Evolutionary conservation across 2,797 vertebrate genomes (phyloP), one percentile per base, ranked within the genome.

Genomic region (Sebastes paucispinis): DNA sequence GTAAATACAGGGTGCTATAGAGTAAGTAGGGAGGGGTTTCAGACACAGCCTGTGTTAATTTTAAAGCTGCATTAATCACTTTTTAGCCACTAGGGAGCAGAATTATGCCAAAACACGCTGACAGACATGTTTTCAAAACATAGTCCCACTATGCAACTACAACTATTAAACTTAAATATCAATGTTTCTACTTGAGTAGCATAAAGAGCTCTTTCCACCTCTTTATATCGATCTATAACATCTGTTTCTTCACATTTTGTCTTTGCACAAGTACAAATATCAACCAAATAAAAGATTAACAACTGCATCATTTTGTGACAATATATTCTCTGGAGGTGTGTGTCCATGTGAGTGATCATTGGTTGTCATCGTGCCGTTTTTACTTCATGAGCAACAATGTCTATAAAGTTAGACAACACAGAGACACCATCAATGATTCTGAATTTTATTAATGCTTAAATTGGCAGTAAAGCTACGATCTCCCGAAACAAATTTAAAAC

Each of bases 221-320:
- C 7, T 82, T 73, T 52, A 36, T 69, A 31, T 73, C 1, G 6
- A 29, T 20, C 14, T 62, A 13, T 58, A 25, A 36, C 31, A 43
- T 36, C 22, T 22, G 57, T 64, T 77, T 73, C 43, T 69, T 32
- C 2, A 0, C 4, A 11, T 60, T 43, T 24, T 25, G 60, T 34
- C 12, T 62, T 6, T 79, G 14, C 73, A 20, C 27, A 5, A 59
- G 2, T 72, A 54, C 7, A 66, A 74, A 64, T 52, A 63, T 75
- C 14, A 79, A 74, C 6, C 34, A 72, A 90, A 90, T 87, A 84
- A 88, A 90, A 47, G 4, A 73, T 69, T 24, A 22, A 27, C 2
- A 68, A 29, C 55, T n/a, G 59, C 62, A 73, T 27, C 0, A 6
- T 34, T 8, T 4, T 60, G 43, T 80, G 55, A 9, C 9, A 11